Base-by-base conservation (phyloP, 2,113 vertebrate species). In the Tiliqua scincoides region DNA sequence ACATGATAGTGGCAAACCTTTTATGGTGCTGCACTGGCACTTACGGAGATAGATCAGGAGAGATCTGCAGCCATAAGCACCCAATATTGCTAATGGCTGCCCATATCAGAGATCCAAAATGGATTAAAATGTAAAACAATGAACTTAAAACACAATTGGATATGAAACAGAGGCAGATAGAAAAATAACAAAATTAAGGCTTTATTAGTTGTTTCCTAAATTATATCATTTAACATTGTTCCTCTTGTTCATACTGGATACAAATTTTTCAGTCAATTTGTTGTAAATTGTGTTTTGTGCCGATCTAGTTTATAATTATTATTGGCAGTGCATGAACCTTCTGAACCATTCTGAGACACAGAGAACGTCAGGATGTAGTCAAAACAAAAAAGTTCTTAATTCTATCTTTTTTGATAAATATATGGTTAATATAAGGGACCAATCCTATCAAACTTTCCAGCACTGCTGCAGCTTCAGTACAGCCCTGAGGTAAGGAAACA, bases 121-220 rank as follows among this genome's bases (percentile, higher is more conserved):
- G n/a, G 52, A 57, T 57, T 32, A 78, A 61, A 37, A 77, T 59
- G 17, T 77, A 57, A 77, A 77, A 57, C 5, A 72, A 8, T 14
- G 21, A 83, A 80, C 40, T n/a, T 71, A 59, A 59, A 30, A 65
- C 35, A 67, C 25, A 23, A 77, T 17, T 61, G 32, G 68, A 68
- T 30, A 15, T 70, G n/a, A 67, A 85, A 62, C 30, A 62, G 52
- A 85, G 71, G 25, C 27, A 25, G n/a, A 48, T 62, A 43, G 35
- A 35, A 71, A 71, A 76, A 30, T 67, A 85, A 70, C 32, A 78
- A 71, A 85, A 70, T 78, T 15, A 48, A 72, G 14, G n/a, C 2
- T 71, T 35, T 79, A 79, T 72, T 79, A 79, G 79, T 79, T 52
- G 12, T 48, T 79, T 79, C 27, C 48, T 67, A 54, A 79, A 37